Evolutionary conservation across 2,888 invertebrate genomes (phyloP), one percentile per base, ranked within the genome.

Genomic region (Drosophila infuscata): DNA sequence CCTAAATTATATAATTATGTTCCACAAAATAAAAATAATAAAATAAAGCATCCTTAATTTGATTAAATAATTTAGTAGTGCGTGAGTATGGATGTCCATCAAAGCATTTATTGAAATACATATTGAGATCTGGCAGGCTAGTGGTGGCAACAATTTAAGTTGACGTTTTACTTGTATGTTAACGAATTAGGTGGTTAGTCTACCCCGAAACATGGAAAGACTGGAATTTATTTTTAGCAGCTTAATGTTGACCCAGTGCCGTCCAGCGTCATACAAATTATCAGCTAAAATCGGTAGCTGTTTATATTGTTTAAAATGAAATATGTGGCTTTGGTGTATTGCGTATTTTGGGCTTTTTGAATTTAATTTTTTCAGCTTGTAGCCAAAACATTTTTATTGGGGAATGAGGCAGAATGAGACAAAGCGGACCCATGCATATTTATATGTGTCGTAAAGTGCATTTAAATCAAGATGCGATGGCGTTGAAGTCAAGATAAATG

Each of bases 371-470:
- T 72, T 63, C 58, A 71, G 67, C 72, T 65, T 72, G 70, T 72
- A 74, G 60, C 58, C 74, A 72, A 79, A 80, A 85, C 77, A 75
- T 85, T 82, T 81, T 70, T 72, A 76, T 83, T 75, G 60, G 67
- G 78, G 78, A 73, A 62, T 59, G 65, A 60, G 69, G 32, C 80
- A 69, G 80, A 70, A 70, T 57, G 62, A 59, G 38, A 56, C 62
- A 68, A 67, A 54, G 68, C 62, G 36, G 59, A 35, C 29, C 46
- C 79, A 88, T 90, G 88, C 89, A 88, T 88, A 88, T 88, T 88
- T 84, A 88, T 87, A 74, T 71, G 71, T 82, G 77, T 76, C 74
- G 74, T 76, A 74, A 89, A 91, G 76, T 88, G 89, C 91, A 90
- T 81, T 90, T 84, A 81, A 90, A 84, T 90, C 89, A 85, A 81